Percentiles rank a stretch among this genome's conserved stretches.
Evolutionary conservation across 1,140 invertebrate species (phyloP).

Genomic region (Apis dorsata): DNA sequence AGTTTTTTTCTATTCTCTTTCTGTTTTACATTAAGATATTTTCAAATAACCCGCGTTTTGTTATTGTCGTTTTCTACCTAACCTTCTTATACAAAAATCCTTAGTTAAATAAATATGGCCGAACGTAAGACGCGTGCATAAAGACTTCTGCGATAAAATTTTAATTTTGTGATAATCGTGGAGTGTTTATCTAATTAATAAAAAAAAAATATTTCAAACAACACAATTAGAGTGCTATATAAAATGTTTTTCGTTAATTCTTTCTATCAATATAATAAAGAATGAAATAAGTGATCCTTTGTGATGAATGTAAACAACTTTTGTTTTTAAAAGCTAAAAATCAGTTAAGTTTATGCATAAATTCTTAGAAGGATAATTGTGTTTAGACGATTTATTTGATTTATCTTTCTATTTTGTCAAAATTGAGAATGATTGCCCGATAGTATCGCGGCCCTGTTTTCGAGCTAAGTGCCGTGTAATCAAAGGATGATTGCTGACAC

Average conservation of each 20-base stretch:
- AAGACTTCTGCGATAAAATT: no score
- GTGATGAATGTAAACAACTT: background rate
- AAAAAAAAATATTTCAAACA: no score
- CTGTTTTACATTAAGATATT: background rate
- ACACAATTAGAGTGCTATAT: no score
- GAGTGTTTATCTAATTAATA: no score
- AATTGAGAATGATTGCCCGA: conserved; percentile 55
- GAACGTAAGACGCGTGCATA: no score
- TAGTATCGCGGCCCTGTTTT: conserved; percentile 61
- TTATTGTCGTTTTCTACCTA: no score
- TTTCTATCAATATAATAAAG: background rate
- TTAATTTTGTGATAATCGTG: no score
- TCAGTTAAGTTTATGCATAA: background rate
- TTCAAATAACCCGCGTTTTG: no score
- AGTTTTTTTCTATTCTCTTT: background rate
- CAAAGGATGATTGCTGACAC: conserved; percentile 73
- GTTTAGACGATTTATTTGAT: conserved; percentile 25
- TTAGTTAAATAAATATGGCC: no score
- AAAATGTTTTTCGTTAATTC: no score
- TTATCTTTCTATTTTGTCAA: conserved; percentile 31
- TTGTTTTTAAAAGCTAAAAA: no score
- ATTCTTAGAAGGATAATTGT: conserved; percentile 11
- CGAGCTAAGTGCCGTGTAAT: conserved; percentile 71
- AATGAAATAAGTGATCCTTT: background rate
- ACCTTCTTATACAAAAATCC: no score